These are phyloP conservation scores for Naso thynnoides DNA, from an alignment of 2,797 vertebrate species.

Conservation along the genomic window DNA sequence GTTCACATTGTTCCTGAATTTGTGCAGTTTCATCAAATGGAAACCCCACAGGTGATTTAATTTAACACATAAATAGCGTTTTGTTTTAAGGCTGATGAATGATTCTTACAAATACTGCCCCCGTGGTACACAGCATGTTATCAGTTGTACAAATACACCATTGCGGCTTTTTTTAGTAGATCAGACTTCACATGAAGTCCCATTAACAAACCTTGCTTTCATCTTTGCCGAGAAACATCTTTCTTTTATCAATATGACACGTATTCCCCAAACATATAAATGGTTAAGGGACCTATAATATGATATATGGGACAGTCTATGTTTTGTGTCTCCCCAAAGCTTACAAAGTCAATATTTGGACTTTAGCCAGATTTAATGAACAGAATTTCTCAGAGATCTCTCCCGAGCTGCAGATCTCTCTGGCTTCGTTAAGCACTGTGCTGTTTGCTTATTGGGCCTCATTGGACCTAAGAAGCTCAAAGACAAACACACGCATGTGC, in stretches of 20 bases:
- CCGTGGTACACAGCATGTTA: neutral
- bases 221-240: slow-evolving; percentile 17
- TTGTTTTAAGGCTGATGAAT: slow-evolving; percentile 19
- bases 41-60: slow-evolving; percentile 25
- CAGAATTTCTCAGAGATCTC: slow-evolving; percentile 64
- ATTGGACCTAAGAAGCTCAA: slow-evolving; percentile 55
- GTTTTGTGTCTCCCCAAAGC: slow-evolving; percentile 65
- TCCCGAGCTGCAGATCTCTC: slow-evolving; percentile 56
- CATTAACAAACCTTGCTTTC: slow-evolving; percentile 33
- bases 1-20: slow-evolving; percentile 25
- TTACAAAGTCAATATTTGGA: slow-evolving; percentile 73
- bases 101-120: neutral
- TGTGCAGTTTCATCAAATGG: slow-evolving; percentile 34
- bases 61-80: slow-evolving; percentile 18
- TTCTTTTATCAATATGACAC: slow-evolving; percentile 36
- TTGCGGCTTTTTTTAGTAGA: slow-evolving; percentile 12
- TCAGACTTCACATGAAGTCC: slow-evolving; percentile 14
- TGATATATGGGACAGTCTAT: slow-evolving; percentile 59
- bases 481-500: slow-evolving; percentile 35
- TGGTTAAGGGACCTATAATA: slow-evolving; percentile 38
- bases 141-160: neutral
- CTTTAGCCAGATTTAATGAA: slow-evolving; percentile 77
- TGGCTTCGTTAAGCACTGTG: slow-evolving; percentile 67
- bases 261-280: slow-evolving; percentile 41
- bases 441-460: slow-evolving; percentile 75